These are phyloP conservation scores for Monodelphis domestica DNA, from an alignment of 2,797 vertebrate species.

Conservation along the genomic window DNA sequence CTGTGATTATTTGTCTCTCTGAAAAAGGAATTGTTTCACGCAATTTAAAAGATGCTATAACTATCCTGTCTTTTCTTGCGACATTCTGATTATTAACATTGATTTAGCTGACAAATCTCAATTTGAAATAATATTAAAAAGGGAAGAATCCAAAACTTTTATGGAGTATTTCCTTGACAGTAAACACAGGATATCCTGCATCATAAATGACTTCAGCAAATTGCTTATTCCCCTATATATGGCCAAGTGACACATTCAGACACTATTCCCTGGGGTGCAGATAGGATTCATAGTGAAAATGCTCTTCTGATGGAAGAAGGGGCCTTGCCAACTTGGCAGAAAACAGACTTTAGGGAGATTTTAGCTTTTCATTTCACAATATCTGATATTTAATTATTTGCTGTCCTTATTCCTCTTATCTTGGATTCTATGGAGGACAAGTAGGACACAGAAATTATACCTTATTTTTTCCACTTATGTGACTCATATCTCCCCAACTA, in stretches of 20 bases:
- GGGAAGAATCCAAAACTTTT: constrained; percentile 43
- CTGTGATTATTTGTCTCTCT: not conserved
- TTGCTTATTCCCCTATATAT: constrained; percentile 12
- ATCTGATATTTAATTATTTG: not conserved
- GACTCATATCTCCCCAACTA: not conserved
- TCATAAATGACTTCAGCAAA: constrained; percentile 69
- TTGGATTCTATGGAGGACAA: not conserved
- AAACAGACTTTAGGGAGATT: not conserved
- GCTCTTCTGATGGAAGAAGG: constrained; percentile 30
- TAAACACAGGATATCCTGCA: constrained; percentile 81
- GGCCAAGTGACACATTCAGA: constrained; percentile 34
- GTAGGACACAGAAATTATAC: not conserved
- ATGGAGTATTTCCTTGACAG: constrained; percentile 73
- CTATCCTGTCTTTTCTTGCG: constrained; percentile 50
- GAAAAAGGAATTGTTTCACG: not conserved
- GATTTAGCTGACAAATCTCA: constrained; percentile 55
- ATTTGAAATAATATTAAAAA: constrained; percentile 43
- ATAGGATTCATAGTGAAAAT: constrained; percentile 28
- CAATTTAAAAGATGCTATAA: constrained; percentile 25
- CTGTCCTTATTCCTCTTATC: not conserved
- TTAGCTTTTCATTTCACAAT: not conserved
- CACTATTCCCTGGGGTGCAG: not conserved
- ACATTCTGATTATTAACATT: constrained; percentile 23
- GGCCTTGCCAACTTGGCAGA: not conserved
- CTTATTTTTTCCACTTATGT: not conserved